Evolutionary conservation across 2,888 invertebrate species (phyloP), one percentile per base, ranked within the genome.

Genomic region (Coleophora deauratella): DNA sequence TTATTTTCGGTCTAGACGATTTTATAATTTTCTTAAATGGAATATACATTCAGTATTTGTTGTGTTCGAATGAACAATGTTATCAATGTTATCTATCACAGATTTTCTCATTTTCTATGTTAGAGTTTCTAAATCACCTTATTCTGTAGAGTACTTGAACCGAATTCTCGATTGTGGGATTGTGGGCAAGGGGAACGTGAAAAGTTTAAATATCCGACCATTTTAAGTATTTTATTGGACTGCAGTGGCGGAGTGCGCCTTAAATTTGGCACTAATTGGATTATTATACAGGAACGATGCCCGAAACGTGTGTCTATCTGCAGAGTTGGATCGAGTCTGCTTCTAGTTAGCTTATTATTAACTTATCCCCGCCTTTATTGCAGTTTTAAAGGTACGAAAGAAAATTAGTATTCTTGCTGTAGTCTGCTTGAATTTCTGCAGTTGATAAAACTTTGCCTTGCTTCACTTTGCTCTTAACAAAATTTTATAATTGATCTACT

Each of bases 241-340:
- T 59, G 58, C 59, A 57, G 52, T 54, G 49, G 52, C 54, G 57
- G 56, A 57, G 61, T 50, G 56, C 57, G 61, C 56, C 60, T 68
- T 64, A 66, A 68, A 69, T 72, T 72, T 59, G 53, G 44, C 47
- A 55, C 65, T 73, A 74, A 75, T 74, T 70, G 67, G 61, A 71
- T 72, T 72, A 73, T 73, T 69, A 71, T 69, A 62, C 70, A 50
- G 59, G 51, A 57, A 58, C 54, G 50, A 48, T 49, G 50, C 49
- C 42, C 42, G 49, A 51, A 55, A 55, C 46, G 54, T 54, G 56
- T 55, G 50, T 53, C 55, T 53, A 44, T 46, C 45, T 41, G 35
- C 28, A 36, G 35, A 35, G 27, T 40, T 14, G 42, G 35, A 40
- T 39, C 42, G 44, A 46, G 43, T 10, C 14, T 33, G 27, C 14